A percentile compares a stretch with the other conserved stretches of the same genome.
Conservation (phyloP, 2,888 invertebrate genomes). For the Ptychoptera contaminata region DNA sequence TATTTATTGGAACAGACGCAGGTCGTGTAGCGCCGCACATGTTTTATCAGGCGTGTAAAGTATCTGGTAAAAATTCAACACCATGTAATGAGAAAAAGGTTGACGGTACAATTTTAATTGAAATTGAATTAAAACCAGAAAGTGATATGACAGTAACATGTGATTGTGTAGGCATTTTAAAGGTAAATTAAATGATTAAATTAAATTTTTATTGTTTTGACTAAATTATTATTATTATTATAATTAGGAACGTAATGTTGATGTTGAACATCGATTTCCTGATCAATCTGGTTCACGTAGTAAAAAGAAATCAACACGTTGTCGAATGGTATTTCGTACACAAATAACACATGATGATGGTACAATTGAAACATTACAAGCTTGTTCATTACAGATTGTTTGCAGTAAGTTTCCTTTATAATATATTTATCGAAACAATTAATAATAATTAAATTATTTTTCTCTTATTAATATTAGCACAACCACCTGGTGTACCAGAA, state of each 20-base stretch:
- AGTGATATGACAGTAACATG: slow-evolving; percentile 87
- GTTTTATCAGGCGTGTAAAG: slow-evolving; percentile 94
- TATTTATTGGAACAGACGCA: slow-evolving; percentile 83
- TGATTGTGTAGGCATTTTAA: slow-evolving; percentile 94
- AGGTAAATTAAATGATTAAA: slow-evolving; percentile 29
- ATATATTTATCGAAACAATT: neutral
- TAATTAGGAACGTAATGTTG: slow-evolving; percentile 72
- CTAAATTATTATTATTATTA: slow-evolving; percentile 1
- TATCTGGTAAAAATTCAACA: slow-evolving; percentile 91
- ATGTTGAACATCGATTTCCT: slow-evolving; percentile 82
- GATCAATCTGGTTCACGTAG: slow-evolving; percentile 63
- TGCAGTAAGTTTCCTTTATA: slow-evolving; percentile 56
- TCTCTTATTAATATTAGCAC: slow-evolving; percentile 40
- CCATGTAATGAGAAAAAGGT: slow-evolving; percentile 79
- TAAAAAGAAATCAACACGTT: slow-evolving; percentile 88
- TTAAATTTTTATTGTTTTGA: neutral
- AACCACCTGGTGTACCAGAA: slow-evolving; percentile 84
- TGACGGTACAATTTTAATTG: slow-evolving; percentile 89
- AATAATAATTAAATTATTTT: slow-evolving; percentile 2
- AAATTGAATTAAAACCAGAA: slow-evolving; percentile 75
- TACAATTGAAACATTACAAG: slow-evolving; percentile 66
- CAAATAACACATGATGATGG: slow-evolving; percentile 65
- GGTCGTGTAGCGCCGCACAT: slow-evolving; percentile 87
- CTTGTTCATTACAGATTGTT: slow-evolving; percentile 78
- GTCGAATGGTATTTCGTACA: slow-evolving; percentile 87